Evolutionary conservation across 2,113 vertebrate genomes (phyloP), one percentile per base, ranked within the genome.

Genomic region (Aramus guarauna): DNA sequence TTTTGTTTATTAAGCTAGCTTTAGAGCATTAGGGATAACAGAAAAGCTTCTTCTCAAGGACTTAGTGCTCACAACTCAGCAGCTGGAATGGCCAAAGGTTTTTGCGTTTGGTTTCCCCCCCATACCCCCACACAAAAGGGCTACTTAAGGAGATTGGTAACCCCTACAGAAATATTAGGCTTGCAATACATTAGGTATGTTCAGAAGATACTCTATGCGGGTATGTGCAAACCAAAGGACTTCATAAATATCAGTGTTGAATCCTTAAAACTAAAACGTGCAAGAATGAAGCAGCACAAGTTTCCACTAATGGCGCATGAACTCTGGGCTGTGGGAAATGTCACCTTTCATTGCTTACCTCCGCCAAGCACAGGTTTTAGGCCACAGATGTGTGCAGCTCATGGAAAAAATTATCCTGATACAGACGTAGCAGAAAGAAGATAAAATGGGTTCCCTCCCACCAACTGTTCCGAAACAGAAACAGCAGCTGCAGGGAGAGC

Each of bases 1-100:
- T 93, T 90, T 50, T 93, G 94, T 97, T 96, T 97, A 92, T 91
- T 93, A 95, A 60, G 88, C 85, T 91, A 86, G 79, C 92, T 95
- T 92, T 62, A 83, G 71, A 84, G 77, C 60, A 95, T 77, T 53
- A 86, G 36, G 12, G 36, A 96, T 89, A 97, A 95, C 5, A 90
- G 88, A 91, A 94, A 94, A 36, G 73, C 86, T 79, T 53, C 68
- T 88, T 96, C 95, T 96, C 92, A 43, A 48, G 76, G 81, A 95
- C 41, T 91, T 53, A 36, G 29, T 4, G 27, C 56, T 71, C 71
- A 95, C 81, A 94, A 77, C 72, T 73, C 92, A 74, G 48, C 94
- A 93, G 91, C 87, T 92, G 91, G 82, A 92, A 93, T 27, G 36
- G 93, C 32, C 17, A 41, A 63, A 92, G 91, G 67, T 85, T 93